Base-by-base conservation (phyloP, 1,140 invertebrate genomes). In the Aethina tumida region DNA sequence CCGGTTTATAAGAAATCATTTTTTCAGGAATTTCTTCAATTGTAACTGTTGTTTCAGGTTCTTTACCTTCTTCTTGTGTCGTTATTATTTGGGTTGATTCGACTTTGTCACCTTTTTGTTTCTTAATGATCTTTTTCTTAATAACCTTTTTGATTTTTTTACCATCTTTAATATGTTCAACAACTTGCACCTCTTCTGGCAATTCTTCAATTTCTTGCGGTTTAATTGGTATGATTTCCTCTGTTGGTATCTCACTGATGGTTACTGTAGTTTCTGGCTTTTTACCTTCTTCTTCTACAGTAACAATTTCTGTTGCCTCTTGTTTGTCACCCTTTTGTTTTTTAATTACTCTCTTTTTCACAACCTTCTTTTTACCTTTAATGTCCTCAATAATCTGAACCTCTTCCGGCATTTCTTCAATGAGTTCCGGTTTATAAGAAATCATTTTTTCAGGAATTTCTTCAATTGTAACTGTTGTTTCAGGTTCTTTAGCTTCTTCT, bases 201-300 rank as follows among this genome's bases (percentile, higher is more conserved):
- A 24, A 7, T 24, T 47, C 13, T 46, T 24, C 22, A 7, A n/a
- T 24, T 24, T 24, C n/a, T n/a, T n/a, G n/a, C n/a, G n/a, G n/a
- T n/a, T n/a, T n/a, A n/a, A n/a, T n/a, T n/a, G n/a, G n/a, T n/a
- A n/a, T n/a, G n/a, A n/a, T n/a, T 32, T 32, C n/a, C 10, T 32
- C 33, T 35, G 20, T 21, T 14, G 22, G 33, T 24, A 9, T 6
- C 10, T 35, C 22, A 7, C 5, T 27, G 15, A 24, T 13, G 9
- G 33, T 24, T 9, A 21, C 22, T 42, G 49, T 46, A 20, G 49
- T 56, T 26, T 63, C 47, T 8, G 63, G 56, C 26, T 53, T 34
- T 49, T 66, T 58, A 19, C 62, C 60, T 34, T 67, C 61, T 49
- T 67, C 61, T 30, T 58, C 48, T 8, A 49, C 27, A 41, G 52